Evolutionary conservation across 2,888 invertebrate genomes (phyloP).

Genomic region (Brenthis hecate): DNA sequence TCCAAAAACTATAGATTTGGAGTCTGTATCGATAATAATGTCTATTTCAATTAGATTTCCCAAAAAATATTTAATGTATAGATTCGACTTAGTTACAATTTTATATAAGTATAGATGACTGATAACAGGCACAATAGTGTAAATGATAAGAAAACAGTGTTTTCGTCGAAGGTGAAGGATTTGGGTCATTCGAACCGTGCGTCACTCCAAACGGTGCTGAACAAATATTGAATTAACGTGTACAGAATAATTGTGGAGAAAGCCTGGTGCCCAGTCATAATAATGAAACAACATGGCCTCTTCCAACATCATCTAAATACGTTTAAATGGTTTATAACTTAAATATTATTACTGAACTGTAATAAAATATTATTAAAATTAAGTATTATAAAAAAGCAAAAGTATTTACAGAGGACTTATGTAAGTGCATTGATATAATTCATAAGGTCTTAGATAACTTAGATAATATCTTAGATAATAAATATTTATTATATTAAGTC

Average conservation of each 20-base stretch:
- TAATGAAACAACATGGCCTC: conserved; percentile 40
- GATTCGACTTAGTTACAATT: too few species aligned
- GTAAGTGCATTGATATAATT: too few species aligned
- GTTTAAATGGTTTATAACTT: conserved; percentile 2
- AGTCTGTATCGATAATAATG: too few species aligned
- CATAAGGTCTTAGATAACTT: neutral
- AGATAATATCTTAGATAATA: neutral
- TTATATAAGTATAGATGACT: too few species aligned
- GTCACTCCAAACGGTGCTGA: conserved; percentile 62
- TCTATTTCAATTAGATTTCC: too few species aligned
- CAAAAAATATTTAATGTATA: too few species aligned
- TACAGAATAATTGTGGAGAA: conserved; percentile 75
- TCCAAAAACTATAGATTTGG: too few species aligned
- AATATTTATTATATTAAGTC: too few species aligned
- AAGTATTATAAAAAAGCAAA: too few species aligned
- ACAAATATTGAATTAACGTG: conserved; percentile 78
- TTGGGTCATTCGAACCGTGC: conserved; percentile 46
- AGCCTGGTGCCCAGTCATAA: conserved; percentile 51
- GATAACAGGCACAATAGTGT: conserved; percentile 27
- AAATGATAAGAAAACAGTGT: conserved; percentile 33
- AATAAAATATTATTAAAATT: too few species aligned
- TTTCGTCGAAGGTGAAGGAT: conserved; percentile 43
- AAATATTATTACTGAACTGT: neutral
- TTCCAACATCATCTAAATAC: conserved; percentile 14
- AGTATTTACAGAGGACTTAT: too few species aligned